A percentile compares a stretch with the other conserved stretches of the same genome.
These are phyloP conservation scores for Poecile atricapillus DNA, from an alignment of 2,113 vertebrate genomes.

Conservation along the genomic window DNA sequence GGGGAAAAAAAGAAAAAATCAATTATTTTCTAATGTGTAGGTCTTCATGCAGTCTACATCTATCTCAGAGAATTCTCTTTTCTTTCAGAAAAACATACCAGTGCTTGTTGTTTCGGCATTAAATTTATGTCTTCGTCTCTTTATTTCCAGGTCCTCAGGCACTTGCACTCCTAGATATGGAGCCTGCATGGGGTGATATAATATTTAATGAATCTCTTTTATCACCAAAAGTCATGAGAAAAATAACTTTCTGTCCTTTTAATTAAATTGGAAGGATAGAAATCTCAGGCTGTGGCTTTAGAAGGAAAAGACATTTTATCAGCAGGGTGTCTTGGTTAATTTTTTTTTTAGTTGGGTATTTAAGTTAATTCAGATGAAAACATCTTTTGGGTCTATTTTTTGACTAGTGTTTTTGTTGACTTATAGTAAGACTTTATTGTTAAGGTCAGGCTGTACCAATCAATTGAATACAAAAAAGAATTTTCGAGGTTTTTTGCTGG, in stretches of 20 bases:
- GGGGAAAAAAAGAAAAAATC: not conserved
- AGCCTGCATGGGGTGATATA: not conserved
- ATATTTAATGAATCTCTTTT: not conserved
- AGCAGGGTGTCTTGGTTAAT: not conserved
- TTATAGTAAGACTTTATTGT: not conserved
- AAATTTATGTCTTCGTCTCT: not conserved
- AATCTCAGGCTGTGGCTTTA: not conserved
- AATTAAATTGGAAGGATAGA: not conserved
- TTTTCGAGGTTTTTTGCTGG: rapidly evolving
- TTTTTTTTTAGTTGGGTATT: not conserved
- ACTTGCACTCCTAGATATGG: not conserved
- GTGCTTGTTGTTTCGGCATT: not conserved
- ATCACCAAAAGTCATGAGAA: not conserved
- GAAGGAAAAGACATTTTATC: not conserved
- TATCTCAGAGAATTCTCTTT: not conserved
- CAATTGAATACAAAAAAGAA: not conserved
- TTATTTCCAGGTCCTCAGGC: not conserved
- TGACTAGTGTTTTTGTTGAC: not conserved
- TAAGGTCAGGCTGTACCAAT: rapidly evolving
- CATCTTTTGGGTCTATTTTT: not conserved
- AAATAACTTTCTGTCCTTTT: not conserved
- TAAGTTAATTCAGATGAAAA: not conserved
- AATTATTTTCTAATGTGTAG: not conserved
- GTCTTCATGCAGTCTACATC: not conserved
- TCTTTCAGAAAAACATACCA: not conserved